Conservation (phyloP, 2,888 invertebrate genomes). For the Erynnis tages region DNA sequence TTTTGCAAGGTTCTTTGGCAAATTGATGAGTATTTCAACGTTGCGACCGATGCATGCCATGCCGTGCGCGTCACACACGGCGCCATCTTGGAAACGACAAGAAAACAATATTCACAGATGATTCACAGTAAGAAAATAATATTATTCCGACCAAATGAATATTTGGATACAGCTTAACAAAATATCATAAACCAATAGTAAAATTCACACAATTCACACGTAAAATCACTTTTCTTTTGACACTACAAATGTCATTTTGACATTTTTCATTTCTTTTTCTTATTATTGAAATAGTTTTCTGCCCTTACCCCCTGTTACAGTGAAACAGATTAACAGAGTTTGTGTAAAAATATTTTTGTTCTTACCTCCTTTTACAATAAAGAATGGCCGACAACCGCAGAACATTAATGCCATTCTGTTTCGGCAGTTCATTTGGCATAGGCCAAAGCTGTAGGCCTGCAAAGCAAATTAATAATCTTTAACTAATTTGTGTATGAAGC, state of each 20-base stretch:
- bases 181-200: not conserved
- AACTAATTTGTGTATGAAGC: too few species aligned
- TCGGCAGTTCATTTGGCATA: conserved; percentile 80
- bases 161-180: too few species aligned
- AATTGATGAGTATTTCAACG: conserved; percentile 74
- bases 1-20: conserved; percentile 74
- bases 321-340: not conserved
- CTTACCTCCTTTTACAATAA: conserved; percentile 72
- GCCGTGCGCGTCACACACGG: conserved; percentile 73
- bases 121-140: too few species aligned
- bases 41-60: conserved; percentile 79
- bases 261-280: too few species aligned
- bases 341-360: not conserved
- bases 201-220: not conserved
- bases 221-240: not conserved
- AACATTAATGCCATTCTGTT: conserved; percentile 73
- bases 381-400: conserved; percentile 79
- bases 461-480: not conserved
- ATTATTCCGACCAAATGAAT: too few species aligned
- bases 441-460: conserved; percentile 77
- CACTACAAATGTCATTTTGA: not conserved
- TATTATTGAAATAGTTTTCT: too few species aligned
- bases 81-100: conserved; percentile 59
- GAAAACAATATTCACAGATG: too few species aligned
- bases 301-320: too few species aligned